Evolutionary conservation across 2,888 invertebrate species (phyloP), one percentile per base, ranked within the genome.

Genomic region (Ennomos quercinarius): DNA sequence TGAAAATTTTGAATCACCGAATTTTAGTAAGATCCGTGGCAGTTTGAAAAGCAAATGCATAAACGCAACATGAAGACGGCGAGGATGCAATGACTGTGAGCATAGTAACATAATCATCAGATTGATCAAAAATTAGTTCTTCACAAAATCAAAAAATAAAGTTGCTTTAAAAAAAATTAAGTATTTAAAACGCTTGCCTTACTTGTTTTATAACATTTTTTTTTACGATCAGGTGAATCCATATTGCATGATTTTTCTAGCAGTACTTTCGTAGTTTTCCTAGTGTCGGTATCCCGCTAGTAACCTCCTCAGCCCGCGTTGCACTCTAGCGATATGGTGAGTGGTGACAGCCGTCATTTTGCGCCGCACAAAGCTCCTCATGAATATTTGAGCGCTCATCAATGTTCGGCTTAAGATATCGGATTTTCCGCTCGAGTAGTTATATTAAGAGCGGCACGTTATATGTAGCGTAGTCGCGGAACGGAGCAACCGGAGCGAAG

Each of bases 381-480:
- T 90, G 88, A 87, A 91, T 90, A 90, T 91, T 86, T 86, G 87
- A 87, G 74, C 79, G 76, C 79, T 82, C 85, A 83, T 89, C 88
- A 86, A 86, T 88, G 84, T 79, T 82, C 77, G 71, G 80, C 82
- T 84, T 83, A 84, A 89, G 89, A 89, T 89, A 89, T 87, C 87
- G 85, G 86, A 86, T 88, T 89, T 89, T 87, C 84, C 81, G 85
- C 84, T 71, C 73, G 79, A 85, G 78, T 77, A 78, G 78, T 78
- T 82, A 79, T 82, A 83, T 79, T 83, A 81, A 78, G 70, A 71
- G 67, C 68, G 71, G 71, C 73, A 76, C 71, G 70, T 73, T 35
- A 11, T 50, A 45, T 50, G 40, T 44, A 17, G 36, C 36, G 37
- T 44, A 2, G 42, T 35, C 11, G 44, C 44, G 1, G 44, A 49